Base-by-base conservation (phyloP, 2,888 invertebrate species). In the Chloromyia formosa region DNA sequence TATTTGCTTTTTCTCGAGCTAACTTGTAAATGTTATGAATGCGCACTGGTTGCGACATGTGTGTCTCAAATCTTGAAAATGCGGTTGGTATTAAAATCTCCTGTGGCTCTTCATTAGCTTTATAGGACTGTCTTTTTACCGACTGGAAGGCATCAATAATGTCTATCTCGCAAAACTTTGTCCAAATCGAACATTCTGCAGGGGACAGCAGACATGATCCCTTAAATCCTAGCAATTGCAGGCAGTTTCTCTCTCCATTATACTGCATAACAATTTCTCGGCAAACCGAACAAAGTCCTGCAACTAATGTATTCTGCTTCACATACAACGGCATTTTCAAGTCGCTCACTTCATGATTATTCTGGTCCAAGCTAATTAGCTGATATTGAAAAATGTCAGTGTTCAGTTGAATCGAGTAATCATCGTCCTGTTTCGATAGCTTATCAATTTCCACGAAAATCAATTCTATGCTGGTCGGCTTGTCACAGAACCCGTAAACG, bases 101-200 rank as follows among this genome's bases (percentile, higher is more conserved):
- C 4, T 78, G 78, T 60, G 22, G 27, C 18, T 56, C 23, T 14
- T 35, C n/a, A 77, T n/a, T 49, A 77, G 77, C 81, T 56, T 80
- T 75, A 23, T 83, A 74, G 45, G 78, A 79, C 18, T 79, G 78
- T 18, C 53, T 78, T 20, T 87, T 78, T 66, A 89, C 78, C n/a
- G 85, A 80, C 76, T 88, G 88, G 0, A 92, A 85, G 0, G 91
- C 88, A 72, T 86, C 83, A 12, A 93, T 88, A 58, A 95, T 86
- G 82, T 95, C 94, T 2, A 93, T 88, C 87, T 97, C 97, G 87
- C 97, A 97, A 83, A 95, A 95, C 81, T 92, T 93, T 0, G 96
- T 97, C 96, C 96, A 96, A 53, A 93, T 87, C 9, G 95, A 95
- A 9, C 90, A 89, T 85, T 95, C 95, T 27, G 94, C 92, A 72